Base-by-base conservation (phyloP, 2,888 invertebrate species). In the Notocelia uddmanniana region DNA sequence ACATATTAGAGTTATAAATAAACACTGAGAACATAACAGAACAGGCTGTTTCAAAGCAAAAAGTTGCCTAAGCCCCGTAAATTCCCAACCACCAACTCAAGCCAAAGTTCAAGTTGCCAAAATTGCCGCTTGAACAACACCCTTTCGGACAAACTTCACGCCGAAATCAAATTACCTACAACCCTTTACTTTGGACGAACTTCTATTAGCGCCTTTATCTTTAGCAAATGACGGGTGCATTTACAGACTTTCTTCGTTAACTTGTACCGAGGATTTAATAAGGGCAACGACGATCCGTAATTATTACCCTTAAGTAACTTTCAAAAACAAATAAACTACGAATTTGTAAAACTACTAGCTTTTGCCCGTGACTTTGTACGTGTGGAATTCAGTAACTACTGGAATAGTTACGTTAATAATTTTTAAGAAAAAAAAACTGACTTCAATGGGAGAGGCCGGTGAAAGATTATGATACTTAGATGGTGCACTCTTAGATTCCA, bases 91-190 rank as follows among this genome's bases (percentile, higher is more conserved):
- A 34, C 58, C 23, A 71, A 71, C 66, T 71, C 52, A 8, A 41
- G 41, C 21, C 52, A 70, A 66, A 71, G 71, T 71, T 71, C 59
- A 54, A 69, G 69, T 69, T 69, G 52, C 71, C 66, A 71, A 71
- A 70, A 71, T 71, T 71, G 66, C 66, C 66, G 71, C 66, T 67
- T 60, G 66, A 71, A 67, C 66, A 71, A 71, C 71, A 71, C 71
- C 71, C 71, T 66, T 59, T 60, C 41, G 58, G 59, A 52, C 68
- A 54, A 71, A 71, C 54, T 71, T 67, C 66, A 69, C 62, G 59
- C 59, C 59, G n/a, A 60, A 71, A 71, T 71, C 71, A 71, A 71
- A 71, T 71, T 71, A 71, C 71, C 59, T 71, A 66, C 70, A 66
- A 71, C 71, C 71, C 71, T 71, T 71, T 71, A 71, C 66, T 71